Evolutionary conservation across 2,113 vertebrate species (phyloP), one percentile per base, ranked within the genome.

Genomic region (Bufo gargarizans): DNA sequence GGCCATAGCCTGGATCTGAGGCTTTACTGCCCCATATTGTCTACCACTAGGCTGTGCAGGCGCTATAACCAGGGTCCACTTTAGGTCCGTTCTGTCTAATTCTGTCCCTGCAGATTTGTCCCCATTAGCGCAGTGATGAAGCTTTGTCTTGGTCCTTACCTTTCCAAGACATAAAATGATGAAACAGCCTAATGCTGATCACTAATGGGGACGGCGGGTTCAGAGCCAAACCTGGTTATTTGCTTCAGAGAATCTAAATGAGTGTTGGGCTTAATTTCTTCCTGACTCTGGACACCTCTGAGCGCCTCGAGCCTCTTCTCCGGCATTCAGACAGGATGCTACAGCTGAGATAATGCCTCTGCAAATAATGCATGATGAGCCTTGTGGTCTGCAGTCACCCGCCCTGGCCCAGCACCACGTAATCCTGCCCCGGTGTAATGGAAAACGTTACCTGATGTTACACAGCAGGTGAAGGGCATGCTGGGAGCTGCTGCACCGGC

Each of bases 241-340:
- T 65, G 77, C 63, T 81, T 81, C 16, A 71, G 77, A 81, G 76
- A 69, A 56, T 82, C 71, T 69, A 84, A 83, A 83, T 67, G 79
- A 83, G 53, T 50, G 19, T 43, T 77, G n/a, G 53, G 71, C 45
- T 88, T 88, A 83, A 88, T 88, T 63, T 67, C 80, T 88, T 88
- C 80, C 80, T 88, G 87, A 88, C 80, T 88, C 47, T 50, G 71
- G 67, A 88, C 87, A 84, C 87, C 87, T 88, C 47, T 58, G 55
- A 83, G 71, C 71, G 72, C 58, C 87, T 88, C 71, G 8, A 76
- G 61, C 33, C 72, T 63, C 69, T 76, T 50, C 50, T 4, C 43
- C 53, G 22, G 67, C 79, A 22, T 56, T 33, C 67, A 76, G 67
- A 76, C 86, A 88, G 86, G 86, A 88, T 76, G 80, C 71, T 88